phyloP scores from a whole-genome alignment of 2,113 vertebrate genomes.

The Amazona vittata region DNA sequence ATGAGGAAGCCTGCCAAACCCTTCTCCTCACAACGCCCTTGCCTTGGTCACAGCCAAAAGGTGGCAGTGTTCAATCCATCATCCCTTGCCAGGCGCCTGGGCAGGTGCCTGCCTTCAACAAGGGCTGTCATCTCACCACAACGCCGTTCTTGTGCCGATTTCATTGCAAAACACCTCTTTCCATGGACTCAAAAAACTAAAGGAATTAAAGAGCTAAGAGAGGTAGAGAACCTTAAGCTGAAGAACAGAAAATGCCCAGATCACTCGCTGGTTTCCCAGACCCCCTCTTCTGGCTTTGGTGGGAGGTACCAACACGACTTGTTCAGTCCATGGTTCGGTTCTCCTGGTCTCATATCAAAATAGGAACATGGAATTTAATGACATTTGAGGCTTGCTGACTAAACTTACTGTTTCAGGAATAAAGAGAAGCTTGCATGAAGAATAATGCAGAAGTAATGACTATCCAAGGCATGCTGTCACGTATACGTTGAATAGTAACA shows the following conservation, averaged over 20 bases:
- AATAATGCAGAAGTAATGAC: background rate
- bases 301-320: background rate
- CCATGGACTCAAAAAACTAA: conserved; percentile 10
- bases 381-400: background rate
- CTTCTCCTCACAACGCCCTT: background rate
- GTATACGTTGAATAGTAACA: background rate
- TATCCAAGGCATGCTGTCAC: background rate
- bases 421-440: background rate
- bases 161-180: background rate
- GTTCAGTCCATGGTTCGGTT: background rate
- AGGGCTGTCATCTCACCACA: background rate
- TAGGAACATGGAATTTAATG: background rate
- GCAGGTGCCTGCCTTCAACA: background rate
- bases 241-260: background rate
- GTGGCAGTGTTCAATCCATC: conserved; percentile 71
- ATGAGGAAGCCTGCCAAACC: background rate
- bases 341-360: background rate
- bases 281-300: background rate
- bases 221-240: background rate
- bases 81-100: background rate
- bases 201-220: conserved; percentile 22
- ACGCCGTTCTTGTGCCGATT: background rate
- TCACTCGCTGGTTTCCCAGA: background rate
- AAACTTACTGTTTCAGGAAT: background rate
- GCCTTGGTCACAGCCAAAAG: conserved; percentile 64